phyloP scores from a whole-genome alignment of 37 sponge, comb jelly and placozoan species.

The Aplysina aerophoba region DNA sequence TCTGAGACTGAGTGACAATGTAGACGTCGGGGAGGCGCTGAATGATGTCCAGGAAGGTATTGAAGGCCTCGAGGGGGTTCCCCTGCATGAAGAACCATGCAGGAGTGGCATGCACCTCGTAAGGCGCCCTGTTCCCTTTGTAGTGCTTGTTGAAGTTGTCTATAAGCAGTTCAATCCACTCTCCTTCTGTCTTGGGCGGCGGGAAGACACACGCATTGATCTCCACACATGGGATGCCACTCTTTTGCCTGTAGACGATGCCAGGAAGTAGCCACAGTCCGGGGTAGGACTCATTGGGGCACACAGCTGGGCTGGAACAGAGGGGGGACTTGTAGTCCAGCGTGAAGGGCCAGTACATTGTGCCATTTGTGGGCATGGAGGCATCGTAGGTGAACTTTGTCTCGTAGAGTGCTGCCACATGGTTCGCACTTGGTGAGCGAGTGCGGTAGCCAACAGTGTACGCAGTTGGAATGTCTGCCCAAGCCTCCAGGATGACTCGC shows the following conservation, averaged over 20 bases:
- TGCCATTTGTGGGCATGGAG: constrained; percentile 32
- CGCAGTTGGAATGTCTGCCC: constrained; percentile 41
- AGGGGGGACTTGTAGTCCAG: constrained; percentile 62
- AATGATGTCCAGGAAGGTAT: constrained; percentile 46
- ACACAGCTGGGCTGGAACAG: constrained; percentile 48
- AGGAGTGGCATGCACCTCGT: constrained; percentile 48
- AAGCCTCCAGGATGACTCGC: constrained; percentile 40
- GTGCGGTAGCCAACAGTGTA: constrained; percentile 43
- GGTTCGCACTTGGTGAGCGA: constrained; percentile 39
- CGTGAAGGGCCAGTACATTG: constrained; percentile 62
- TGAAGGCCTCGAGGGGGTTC: constrained; percentile 1
- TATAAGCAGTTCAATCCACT: constrained; percentile 44
- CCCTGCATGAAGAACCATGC: constrained; percentile 33
- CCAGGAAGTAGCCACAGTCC: constrained; percentile 54
- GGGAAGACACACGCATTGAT: constrained; percentile 36
- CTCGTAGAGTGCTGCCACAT: constrained; percentile 33
- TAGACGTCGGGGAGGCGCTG: constrained; percentile 48
- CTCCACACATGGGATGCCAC: constrained; percentile 32
- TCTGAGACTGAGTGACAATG: constrained; percentile 59
- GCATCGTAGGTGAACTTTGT: constrained; percentile 51
- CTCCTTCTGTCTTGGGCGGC: constrained; percentile 29
- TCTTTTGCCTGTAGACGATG: constrained; percentile 30
- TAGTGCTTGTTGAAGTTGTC: constrained; percentile 55
- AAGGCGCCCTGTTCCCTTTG: constrained; percentile 54
- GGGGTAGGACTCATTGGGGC: constrained; percentile 57